A percentile compares a stretch with the other conserved stretches of the same genome.
phyloP scores from a whole-genome alignment of 2,888 invertebrate species.

The Atherix ibis region DNA sequence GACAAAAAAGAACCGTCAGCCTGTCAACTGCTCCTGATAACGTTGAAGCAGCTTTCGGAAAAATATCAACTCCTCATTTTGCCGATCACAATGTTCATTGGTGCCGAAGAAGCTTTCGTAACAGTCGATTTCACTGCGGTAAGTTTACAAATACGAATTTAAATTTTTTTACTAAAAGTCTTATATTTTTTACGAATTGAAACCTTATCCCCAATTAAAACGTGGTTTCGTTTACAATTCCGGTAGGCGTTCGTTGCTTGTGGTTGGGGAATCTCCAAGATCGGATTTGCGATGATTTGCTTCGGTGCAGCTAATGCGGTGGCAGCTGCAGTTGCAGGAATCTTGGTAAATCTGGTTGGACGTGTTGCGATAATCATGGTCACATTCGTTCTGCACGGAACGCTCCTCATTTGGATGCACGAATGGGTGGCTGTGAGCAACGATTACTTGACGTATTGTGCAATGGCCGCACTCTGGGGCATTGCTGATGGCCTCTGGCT shows the following conservation, averaged over 20 bases:
- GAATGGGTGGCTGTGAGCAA: conserved; percentile 56
- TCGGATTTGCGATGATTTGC: conserved; percentile 88
- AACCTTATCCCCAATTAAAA: too few relatives aligned
- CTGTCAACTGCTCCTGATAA: conserved; percentile 52
- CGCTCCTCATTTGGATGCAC: conserved; percentile 49
- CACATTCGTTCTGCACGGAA: conserved; percentile 54
- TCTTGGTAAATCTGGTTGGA: conserved; percentile 62
- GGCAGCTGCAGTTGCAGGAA: conserved; percentile 69
- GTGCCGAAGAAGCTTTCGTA: conserved; percentile 84
- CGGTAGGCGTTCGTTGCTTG: conserved; percentile 76
- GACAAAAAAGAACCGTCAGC: conserved; percentile 32
- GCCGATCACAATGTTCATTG: conserved; percentile 85
- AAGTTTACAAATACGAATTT: too few relatives aligned
- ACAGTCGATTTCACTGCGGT: conserved; percentile 71
- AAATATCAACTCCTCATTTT: conserved; percentile 69
- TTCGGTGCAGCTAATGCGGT: conserved; percentile 78
- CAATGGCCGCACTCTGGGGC: conserved; percentile 74
- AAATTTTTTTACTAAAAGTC: too few relatives aligned
- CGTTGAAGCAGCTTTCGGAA: conserved; percentile 57
- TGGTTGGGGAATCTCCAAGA: conserved; percentile 75
- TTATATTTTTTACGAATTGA: too few relatives aligned
- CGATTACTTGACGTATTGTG: conserved; percentile 54
- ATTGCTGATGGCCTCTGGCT: conserved; percentile 81
- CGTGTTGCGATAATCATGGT: conserved; percentile 61
- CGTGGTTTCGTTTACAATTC: too few relatives aligned